These are phyloP conservation scores for Lysandra bellargus DNA, from an alignment of 2,888 invertebrate species.

Conservation along the genomic window DNA sequence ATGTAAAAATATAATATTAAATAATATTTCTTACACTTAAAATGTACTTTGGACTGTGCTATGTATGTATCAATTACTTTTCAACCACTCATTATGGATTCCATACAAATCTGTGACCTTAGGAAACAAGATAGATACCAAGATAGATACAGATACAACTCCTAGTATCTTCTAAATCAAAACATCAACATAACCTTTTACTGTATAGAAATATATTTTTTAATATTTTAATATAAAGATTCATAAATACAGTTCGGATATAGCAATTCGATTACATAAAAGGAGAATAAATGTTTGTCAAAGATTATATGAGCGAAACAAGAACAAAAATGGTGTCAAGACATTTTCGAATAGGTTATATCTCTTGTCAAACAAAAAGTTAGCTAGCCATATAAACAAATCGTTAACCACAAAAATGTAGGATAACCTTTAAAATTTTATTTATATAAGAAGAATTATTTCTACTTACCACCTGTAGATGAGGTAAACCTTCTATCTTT, in stretches of 20 bases:
- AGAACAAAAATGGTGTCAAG: conserved; percentile 74
- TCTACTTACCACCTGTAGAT: conserved; percentile 46
- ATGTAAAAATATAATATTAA: neutral
- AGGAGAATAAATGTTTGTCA: conserved; percentile 11
- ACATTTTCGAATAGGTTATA: conserved; percentile 66
- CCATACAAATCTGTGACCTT: conserved; percentile 22
- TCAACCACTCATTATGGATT: neutral
- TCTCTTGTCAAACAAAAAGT: conserved; percentile 67
- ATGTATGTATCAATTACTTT: neutral
- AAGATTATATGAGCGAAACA: conserved; percentile 48
- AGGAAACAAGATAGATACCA: neutral
- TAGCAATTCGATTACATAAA: neutral
- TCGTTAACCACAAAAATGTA: conserved; percentile 18
- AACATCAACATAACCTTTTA: conserved; percentile 80
- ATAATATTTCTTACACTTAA: neutral
- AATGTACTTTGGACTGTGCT: neutral
- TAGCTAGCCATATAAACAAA: conserved; percentile 51
- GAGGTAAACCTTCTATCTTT: conserved; percentile 56
- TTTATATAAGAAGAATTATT: conserved; percentile 38
- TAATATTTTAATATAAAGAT: neutral
- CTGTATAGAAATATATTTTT: neutral
- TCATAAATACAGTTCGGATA: neutral
- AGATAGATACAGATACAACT: conserved; percentile 27
- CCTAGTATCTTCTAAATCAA: conserved; percentile 59
- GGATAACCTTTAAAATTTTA: conserved; percentile 10